phyloP scores from a whole-genome alignment of 2,113 vertebrate species.

The Rhineura floridana region DNA sequence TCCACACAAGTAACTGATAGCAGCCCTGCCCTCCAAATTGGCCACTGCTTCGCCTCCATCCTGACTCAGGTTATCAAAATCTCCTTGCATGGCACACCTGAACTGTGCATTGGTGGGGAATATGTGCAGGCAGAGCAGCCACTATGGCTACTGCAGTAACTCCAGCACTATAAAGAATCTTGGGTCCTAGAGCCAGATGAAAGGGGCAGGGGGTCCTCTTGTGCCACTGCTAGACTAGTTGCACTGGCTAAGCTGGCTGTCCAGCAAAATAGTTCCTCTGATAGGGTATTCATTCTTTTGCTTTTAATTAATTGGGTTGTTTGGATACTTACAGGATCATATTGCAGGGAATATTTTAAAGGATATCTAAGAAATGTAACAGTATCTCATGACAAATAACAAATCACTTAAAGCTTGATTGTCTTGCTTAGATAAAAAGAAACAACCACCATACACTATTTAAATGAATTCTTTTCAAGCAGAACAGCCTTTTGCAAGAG shows the following conservation, averaged over 20 bases:
- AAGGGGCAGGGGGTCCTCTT: no score
- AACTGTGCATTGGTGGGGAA: background rate
- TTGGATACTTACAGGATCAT: background rate
- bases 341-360: background rate
- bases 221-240: background rate
- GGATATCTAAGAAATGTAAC: background rate
- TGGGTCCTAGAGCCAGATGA: background rate
- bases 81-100: background rate
- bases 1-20: background rate
- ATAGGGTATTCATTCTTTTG: no score
- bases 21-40: background rate
- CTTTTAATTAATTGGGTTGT: no score
- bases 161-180: background rate
- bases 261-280: background rate
- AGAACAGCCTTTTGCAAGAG: background rate
- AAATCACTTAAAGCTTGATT: background rate
- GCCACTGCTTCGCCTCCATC: background rate
- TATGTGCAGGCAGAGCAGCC: background rate
- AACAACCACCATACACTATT: background rate
- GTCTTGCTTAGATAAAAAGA: background rate
- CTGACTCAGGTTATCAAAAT: background rate
- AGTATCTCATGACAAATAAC: background rate
- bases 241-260: background rate
- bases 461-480: background rate
- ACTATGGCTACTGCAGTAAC: background rate